Conservation (phyloP, 2,888 invertebrate species). For the Epistrophella euchroma region DNA sequence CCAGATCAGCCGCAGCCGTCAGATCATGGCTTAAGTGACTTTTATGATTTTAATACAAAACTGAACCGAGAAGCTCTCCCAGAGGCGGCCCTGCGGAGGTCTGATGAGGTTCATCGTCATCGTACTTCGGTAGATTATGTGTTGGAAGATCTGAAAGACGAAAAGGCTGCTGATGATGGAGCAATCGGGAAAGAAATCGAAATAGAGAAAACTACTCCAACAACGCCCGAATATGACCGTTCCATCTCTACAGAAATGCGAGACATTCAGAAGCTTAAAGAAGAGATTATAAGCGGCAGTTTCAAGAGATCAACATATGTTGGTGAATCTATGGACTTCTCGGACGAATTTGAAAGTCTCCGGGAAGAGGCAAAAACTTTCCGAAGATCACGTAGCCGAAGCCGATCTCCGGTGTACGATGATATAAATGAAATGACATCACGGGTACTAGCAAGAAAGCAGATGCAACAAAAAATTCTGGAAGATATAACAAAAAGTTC, state of each 20-base stretch:
- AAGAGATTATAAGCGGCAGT: constrained; percentile 78
- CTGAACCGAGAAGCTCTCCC: constrained; percentile 78
- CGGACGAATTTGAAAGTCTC: constrained; percentile 79
- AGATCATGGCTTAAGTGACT: constrained; percentile 70
- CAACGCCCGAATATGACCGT: constrained; percentile 79
- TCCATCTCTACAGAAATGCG: constrained; percentile 78
- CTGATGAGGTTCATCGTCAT: constrained; percentile 52
- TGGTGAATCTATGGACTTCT: constrained; percentile 81
- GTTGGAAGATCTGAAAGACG: constrained; percentile 55
- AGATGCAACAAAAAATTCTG: constrained; percentile 79
- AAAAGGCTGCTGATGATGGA: constrained; percentile 49
- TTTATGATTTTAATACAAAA: constrained; percentile 79
- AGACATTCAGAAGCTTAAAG: constrained; percentile 79
- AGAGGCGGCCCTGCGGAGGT: constrained; percentile 21
- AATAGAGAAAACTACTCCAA: constrained; percentile 65
- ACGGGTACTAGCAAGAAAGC: constrained; percentile 77
- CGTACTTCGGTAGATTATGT: constrained; percentile 69
- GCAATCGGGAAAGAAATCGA: constrained; percentile 46
- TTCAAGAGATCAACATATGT: constrained; percentile 83
- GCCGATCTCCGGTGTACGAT: constrained; percentile 80
- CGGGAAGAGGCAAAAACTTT: constrained; percentile 80
- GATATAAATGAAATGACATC: constrained; percentile 77
- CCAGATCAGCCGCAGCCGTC: neutral
- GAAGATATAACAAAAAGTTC: constrained; percentile 80
- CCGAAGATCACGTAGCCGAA: constrained; percentile 81